Percentiles rank a stretch among this genome's conserved stretches.
Evolutionary conservation across 2,888 invertebrate species (phyloP).

Genomic region (Cordilura impudica): DNA sequence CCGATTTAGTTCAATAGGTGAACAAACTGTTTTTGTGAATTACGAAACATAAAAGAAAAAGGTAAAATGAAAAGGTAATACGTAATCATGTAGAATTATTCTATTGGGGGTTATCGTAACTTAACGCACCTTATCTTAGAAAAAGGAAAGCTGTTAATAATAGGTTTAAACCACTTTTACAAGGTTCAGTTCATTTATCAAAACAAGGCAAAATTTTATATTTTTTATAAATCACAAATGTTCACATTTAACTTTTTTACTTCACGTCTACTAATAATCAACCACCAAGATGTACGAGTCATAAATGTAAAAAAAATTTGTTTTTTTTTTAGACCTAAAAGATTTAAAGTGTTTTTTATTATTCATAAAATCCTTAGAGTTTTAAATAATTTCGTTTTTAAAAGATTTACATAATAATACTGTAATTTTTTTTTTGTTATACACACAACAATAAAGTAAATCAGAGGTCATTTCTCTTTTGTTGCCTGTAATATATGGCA

Average conservation of each 20-base stretch:
- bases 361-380: not conserved
- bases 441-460: not conserved
- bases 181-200: no score
- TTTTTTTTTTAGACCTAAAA: constrained; percentile 15
- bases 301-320: constrained; percentile 37
- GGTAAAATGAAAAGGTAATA: no score
- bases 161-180: no score
- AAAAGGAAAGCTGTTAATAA: no score
- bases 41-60: no score
- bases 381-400: not conserved
- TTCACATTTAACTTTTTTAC: not conserved
- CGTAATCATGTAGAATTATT: no score
- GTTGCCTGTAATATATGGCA: not conserved
- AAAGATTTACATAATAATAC: not conserved
- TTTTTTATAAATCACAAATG: no score
- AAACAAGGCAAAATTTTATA: no score
- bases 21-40: no score
- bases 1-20: no score
- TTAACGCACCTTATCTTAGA: no score
- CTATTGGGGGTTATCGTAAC: no score
- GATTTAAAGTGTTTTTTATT: constrained; percentile 24
- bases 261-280: not conserved
- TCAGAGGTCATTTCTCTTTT: constrained; percentile 5
- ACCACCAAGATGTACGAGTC: constrained; percentile 12
- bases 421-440: not conserved